phyloP scores from a whole-genome alignment of 2,888 invertebrate genomes.

The Chaitophorus viminalis region DNA sequence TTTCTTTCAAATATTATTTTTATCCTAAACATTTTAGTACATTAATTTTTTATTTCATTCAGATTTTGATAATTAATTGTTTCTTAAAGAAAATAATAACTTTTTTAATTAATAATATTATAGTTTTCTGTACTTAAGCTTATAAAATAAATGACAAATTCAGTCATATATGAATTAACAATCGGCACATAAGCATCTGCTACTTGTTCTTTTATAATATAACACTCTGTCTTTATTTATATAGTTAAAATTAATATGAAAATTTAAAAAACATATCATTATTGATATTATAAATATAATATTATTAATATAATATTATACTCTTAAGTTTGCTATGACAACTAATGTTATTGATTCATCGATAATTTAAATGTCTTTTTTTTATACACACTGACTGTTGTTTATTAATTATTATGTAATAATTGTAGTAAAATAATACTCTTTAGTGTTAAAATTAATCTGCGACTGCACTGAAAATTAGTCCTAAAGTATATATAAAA shows the following conservation, averaged over 20 bases:
- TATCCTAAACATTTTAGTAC: not conserved
- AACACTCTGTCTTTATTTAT: not conserved
- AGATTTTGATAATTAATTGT: not conserved
- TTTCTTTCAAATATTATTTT: not conserved
- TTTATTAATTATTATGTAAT: constrained; percentile 20
- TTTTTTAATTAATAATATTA: not conserved
- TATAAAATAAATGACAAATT: not conserved
- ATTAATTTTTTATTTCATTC: not conserved
- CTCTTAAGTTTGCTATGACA: not conserved
- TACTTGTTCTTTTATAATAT: not conserved
- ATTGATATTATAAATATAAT: no score
- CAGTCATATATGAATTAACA: not conserved
- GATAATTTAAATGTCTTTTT: constrained; percentile 1
- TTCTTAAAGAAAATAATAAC: not conserved
- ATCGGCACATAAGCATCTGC: no score
- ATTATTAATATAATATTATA: not conserved
- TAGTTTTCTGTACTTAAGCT: not conserved
- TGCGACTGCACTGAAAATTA: not conserved
- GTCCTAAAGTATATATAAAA: constrained; percentile 27
- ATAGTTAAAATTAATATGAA: not conserved
- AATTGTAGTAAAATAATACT: not conserved
- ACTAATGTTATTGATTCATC: constrained; percentile 1
- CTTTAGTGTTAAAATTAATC: not conserved
- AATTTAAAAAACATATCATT: constrained; percentile 22
- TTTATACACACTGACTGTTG: constrained; percentile 3